Evolutionary conservation across 2,797 vertebrate genomes (phyloP).

Genomic region (Aeoliscus strigatus): DNA sequence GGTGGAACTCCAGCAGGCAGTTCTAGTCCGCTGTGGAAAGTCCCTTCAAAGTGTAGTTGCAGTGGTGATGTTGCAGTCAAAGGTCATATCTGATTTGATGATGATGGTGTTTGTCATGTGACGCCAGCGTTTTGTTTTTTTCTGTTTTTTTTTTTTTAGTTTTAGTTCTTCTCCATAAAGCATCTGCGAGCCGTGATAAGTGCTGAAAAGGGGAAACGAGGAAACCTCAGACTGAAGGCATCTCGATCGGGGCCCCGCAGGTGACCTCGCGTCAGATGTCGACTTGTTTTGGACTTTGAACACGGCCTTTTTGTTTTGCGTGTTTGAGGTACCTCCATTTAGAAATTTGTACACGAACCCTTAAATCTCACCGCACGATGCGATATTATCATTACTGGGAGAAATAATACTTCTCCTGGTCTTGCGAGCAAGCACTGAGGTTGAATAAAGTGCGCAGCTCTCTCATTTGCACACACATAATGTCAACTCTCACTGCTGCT

Average conservation of each 20-base stretch:
- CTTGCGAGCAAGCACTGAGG: conserved; percentile 42
- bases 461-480: conserved; percentile 59
- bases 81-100: too few relatives aligned
- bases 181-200: conserved; percentile 70
- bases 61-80: too few relatives aligned
- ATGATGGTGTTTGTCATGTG: too few relatives aligned
- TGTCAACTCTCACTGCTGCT: conserved; percentile 38
- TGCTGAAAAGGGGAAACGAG: conserved; percentile 72
- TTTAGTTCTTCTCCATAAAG: conserved; percentile 61
- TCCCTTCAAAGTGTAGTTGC: too few relatives aligned
- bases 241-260: conserved; percentile 47
- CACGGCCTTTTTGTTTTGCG: not conserved
- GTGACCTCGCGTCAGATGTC: conserved; percentile 47
- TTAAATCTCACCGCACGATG: conserved; percentile 44
- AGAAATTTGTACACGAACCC: conserved; percentile 37
- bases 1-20: too few relatives aligned
- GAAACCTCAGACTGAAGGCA: conserved; percentile 69
- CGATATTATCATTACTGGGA: conserved; percentile 43
- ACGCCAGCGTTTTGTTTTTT: too few relatives aligned
- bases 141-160: too few relatives aligned
- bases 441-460: conserved; percentile 38
- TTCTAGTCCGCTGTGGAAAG: too few relatives aligned
- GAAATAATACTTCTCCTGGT: conserved; percentile 44
- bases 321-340: conserved; percentile 28
- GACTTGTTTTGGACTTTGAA: conserved; percentile 12